Base-by-base conservation (phyloP, 2,113 vertebrate genomes). In the Paramisgurnus dabryanus region DNA sequence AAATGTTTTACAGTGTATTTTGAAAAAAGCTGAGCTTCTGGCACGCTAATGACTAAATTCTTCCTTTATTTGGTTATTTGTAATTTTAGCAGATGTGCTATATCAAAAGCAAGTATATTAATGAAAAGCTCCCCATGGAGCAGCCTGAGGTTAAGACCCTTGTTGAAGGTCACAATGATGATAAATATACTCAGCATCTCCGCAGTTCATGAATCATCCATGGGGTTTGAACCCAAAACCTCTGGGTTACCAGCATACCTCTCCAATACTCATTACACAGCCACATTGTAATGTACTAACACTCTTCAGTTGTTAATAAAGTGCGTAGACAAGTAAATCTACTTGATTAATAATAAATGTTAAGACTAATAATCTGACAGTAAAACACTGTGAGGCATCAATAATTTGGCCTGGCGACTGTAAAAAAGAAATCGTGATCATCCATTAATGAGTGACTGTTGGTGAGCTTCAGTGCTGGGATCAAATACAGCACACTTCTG, bases 401-500 rank as follows among this genome's bases (percentile, higher is more conserved):
- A 63, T 76, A 76, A 66, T 66, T 10, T 66, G 47, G 47, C 63
- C 11, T 6, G 7, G 60, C 22, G 47, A 41, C 66, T 66, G 47
- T 66, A 13, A 39, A 39, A 65, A 58, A 67, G 11, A 47, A 2
- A 45, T 0, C 5, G 1, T 74, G 87, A 89, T 83, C 75, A 81
- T 78, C 83, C 87, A 85, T 90, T 89, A 89, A 90, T 90, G 89
- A 91, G 85, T 81, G 78, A 82, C 85, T 85, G 79, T 82, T 55
- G 87, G 41, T 86, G 81, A 87, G 86, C 83, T 86, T 79, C 77
- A 85, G 80, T 79, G 74, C 78, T 71, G 85, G 87, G 88, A 92
- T 91, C 89, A 92, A 91, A 92, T 89, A 87, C 82, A 74, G 75
- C 3, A 50, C 85, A 40, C 87, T 90, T 84, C 81, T 92, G 86